phyloP scores from a whole-genome alignment of 2,113 vertebrate genomes.

The Poeciliopsis prolifica region DNA sequence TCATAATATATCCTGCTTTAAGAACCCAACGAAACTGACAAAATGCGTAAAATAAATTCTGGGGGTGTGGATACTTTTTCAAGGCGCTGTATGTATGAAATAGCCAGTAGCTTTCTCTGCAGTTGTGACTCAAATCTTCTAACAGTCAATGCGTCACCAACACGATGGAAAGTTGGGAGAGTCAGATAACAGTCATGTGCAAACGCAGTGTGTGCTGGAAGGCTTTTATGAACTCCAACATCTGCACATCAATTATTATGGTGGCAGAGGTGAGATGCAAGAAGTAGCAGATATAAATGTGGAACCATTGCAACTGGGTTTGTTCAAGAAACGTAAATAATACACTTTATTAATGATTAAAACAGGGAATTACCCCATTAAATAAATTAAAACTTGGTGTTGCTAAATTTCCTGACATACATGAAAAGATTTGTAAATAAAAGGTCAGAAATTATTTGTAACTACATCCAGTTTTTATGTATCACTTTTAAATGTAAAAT shows the following conservation, averaged over 20 bases:
- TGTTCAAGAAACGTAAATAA: not conserved
- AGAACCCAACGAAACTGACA: not conserved
- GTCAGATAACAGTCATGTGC: constrained; percentile 13
- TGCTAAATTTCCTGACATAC: no score
- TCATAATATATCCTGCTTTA: not conserved
- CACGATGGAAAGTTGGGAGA: constrained; percentile 59
- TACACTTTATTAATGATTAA: not conserved
- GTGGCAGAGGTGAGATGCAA: not conserved
- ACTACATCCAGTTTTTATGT: no score
- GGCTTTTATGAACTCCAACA: constrained; percentile 19
- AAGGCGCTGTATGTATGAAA: not conserved
- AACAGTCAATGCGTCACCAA: constrained; percentile 62
- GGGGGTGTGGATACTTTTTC: not conserved
- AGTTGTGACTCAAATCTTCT: constrained; percentile 48
- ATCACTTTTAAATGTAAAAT: no score
- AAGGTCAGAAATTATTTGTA: no score
- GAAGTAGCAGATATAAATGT: not conserved
- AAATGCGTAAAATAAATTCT: constrained; percentile 5
- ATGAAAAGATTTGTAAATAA: no score
- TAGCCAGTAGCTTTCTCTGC: constrained; percentile 55
- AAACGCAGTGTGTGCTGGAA: not conserved
- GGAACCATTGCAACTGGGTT: not conserved
- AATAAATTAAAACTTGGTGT: not conserved
- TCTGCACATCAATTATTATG: not conserved
- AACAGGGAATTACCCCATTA: not conserved